Base-by-base conservation (phyloP, 2,797 vertebrate species). In the Vespertilio murinus region DNA sequence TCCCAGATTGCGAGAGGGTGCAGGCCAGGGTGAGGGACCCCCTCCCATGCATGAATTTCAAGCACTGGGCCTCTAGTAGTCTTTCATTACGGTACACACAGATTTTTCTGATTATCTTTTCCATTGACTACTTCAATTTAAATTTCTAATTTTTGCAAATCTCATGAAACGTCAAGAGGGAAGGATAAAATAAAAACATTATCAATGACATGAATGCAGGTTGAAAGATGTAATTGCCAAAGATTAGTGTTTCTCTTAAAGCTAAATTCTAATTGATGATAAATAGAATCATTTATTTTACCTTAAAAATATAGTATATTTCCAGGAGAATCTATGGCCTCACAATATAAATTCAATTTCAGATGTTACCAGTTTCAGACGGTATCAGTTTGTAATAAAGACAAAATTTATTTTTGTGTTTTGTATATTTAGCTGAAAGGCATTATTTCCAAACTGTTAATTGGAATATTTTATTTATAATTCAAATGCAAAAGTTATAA, bases 401-500 rank as follows among this genome's bases (percentile, higher is more conserved):
- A 80, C 30, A 42, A n/a, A 35, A 25, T 8, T 16, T 13, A 56
- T 49, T 64, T 47, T 40, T 81, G 13, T 65, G 2, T 65, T 83
- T 47, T 65, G 4, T 77, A 93, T 86, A 11, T 69, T 33, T 67
- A 45, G 13, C 47, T 75, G 1, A 77, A 65, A 92, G 30, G 12
- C 8, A 90, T 85, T 91, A 69, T 45, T 93, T 95, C 64, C 22
- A 87, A 91, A 74, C 10, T 71, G 23, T 12, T 89, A 22, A 85
- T 33, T 67, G 45, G 28, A 42, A 11, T 80, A 23, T 47, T 5
- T 38, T 73, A 91, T 91, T 93, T 88, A 83, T 65, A 92, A 90
- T 91, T 93, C 42, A 94, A 90, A 82, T 8, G n/a, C 69, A 94
- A 87, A 93, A 28, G 6, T 81, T 92, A 90, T 64, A 22, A 85